Evolutionary conservation across 2,797 vertebrate genomes (phyloP).

Genomic region (Coluber constrictor): DNA sequence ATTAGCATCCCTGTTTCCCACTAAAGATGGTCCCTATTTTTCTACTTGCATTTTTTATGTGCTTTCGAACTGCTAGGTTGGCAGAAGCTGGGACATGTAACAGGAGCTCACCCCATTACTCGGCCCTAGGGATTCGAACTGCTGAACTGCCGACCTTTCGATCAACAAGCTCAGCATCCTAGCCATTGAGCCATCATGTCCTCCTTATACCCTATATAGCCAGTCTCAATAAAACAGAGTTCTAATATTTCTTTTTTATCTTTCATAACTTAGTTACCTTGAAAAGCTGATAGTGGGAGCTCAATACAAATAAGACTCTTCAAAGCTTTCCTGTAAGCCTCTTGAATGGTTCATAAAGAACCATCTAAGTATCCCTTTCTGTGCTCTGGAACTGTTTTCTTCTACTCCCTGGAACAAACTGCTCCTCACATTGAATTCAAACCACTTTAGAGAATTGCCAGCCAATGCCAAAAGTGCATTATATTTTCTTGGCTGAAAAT

Average conservation of each 20-base stretch:
- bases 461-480: conserved; percentile 13
- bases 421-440: conserved; percentile 18
- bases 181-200: too few species aligned
- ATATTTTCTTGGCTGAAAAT: conserved; percentile 12
- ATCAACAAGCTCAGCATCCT: too few species aligned
- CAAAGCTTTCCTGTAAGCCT: not conserved
- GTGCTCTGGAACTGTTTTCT: conserved; percentile 23
- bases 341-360: not conserved
- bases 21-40: too few species aligned
- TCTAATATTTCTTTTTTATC: not conserved
- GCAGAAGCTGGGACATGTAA: too few species aligned
- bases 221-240: not conserved
- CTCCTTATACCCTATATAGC: not conserved
- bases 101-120: too few species aligned
- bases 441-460: conserved; percentile 26
- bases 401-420: conserved; percentile 9
- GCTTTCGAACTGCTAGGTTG: too few species aligned
- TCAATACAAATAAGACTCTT: not conserved
- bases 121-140: too few species aligned
- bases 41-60: too few species aligned
- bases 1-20: too few species aligned
- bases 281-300: not conserved
- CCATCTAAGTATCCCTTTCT: conserved; percentile 5
- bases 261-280: not conserved
- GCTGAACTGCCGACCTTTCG: too few species aligned